Conservation (phyloP, 1,140 invertebrate species). For the Drosophila tristis region DNA sequence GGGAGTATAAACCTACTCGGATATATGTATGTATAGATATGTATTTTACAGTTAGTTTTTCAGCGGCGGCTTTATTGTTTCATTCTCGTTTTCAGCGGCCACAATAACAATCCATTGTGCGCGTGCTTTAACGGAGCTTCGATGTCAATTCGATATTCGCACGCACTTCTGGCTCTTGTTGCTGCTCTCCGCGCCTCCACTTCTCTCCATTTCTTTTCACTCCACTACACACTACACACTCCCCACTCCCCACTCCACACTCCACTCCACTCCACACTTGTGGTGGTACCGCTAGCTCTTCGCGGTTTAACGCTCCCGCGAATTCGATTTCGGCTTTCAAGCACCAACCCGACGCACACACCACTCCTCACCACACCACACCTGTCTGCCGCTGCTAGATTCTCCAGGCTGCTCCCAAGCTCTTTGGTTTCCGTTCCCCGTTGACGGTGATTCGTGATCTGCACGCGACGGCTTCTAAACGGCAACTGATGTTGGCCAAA, state of each 20-base stretch:
- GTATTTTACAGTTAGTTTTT: conserved; percentile 63
- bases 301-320: conserved; percentile 33
- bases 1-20: background rate
- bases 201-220: conserved; percentile 20
- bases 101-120: conserved; percentile 32
- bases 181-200: conserved; percentile 6
- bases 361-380: background rate
- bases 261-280: conserved; percentile 3
- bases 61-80: conserved; percentile 31
- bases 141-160: conserved; percentile 57
- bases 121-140: conserved; percentile 46
- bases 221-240: background rate
- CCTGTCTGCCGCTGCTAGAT: conserved; percentile 4
- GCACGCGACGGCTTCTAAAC: conserved; percentile 75
- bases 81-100: conserved; percentile 45
- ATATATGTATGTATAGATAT: too few species aligned
- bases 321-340: conserved; percentile 29
- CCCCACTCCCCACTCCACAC: background rate
- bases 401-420: conserved; percentile 7
- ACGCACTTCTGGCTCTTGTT: conserved; percentile 24
- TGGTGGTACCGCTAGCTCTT: conserved; percentile 10
- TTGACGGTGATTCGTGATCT: conserved; percentile 49
- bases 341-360: too few species aligned
- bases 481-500: conserved; percentile 77
- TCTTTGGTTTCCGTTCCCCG: background rate